These are phyloP conservation scores for Syrrhaptes paradoxus DNA, from an alignment of 2,113 vertebrate species.

Conservation along the genomic window DNA sequence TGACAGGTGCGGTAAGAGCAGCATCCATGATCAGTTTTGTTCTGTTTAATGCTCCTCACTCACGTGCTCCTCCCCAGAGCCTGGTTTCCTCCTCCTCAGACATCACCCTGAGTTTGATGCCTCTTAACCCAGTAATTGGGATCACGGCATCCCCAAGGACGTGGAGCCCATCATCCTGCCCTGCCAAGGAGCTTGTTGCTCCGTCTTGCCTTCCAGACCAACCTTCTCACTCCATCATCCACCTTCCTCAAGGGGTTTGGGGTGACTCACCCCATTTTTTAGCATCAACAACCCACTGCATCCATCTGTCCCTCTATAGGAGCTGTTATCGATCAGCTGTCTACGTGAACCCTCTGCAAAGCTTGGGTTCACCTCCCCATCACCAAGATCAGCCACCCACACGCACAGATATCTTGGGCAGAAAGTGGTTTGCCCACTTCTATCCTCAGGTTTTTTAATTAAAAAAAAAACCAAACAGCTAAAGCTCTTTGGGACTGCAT, in stretches of 20 bases:
- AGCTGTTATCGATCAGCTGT: accelerated
- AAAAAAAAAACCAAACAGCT: not conserved
- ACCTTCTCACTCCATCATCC: not conserved
- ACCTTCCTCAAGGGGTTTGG: not conserved
- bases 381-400: not conserved
- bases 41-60: slow-evolving; percentile 60
- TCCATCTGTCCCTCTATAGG: accelerated
- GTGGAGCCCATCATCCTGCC: accelerated
- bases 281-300: not conserved
- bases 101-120: not conserved
- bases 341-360: accelerated
- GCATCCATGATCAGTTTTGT: slow-evolving; percentile 64
- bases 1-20: slow-evolving; percentile 71
- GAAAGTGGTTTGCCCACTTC: not conserved
- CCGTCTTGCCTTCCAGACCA: not conserved
- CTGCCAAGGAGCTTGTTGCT: not conserved
- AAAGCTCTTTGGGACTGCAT: not conserved
- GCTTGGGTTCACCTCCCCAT: not conserved
- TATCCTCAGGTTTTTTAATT: not conserved
- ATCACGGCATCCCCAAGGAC: not conserved
- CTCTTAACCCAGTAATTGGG: not conserved
- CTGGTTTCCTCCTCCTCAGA: not conserved
- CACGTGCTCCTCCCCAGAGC: slow-evolving; percentile 48
- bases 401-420: accelerated
- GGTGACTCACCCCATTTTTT: not conserved